Evolutionary conservation across 2,113 vertebrate species (phyloP), one percentile per base, ranked within the genome.

Genomic region (Tetraodon nigroviridis): DNA sequence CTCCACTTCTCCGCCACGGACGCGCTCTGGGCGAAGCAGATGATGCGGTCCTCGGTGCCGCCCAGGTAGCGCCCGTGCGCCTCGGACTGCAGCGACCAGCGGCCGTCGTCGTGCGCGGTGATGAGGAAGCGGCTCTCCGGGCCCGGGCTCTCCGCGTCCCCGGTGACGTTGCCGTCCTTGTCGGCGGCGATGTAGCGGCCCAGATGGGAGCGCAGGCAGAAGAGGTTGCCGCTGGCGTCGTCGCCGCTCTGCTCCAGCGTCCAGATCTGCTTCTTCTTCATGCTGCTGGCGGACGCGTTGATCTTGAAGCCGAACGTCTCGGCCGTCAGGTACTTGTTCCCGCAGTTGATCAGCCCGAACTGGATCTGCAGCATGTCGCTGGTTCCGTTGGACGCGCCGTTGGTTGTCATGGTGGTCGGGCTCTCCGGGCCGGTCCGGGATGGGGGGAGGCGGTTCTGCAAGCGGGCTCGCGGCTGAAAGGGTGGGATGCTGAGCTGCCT

Each of bases 191-290:
- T 95, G 93, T 97, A 99, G 20, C 97, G 92, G 84, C 96, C 96
- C 87, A 99, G 91, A 82, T 99, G 97, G 78, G 95, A 98, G 58
- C 91, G 91, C 58, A 99, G 90, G 76, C 90, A 88, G 73, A 98
- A 96, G 6, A 92, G 92, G 60, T 91, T 91, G 1, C 90, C 92
- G 79, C 76, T 90, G 59, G 92, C 77, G 44, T 93, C 93, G 37
- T 94, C 94, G 10, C 92, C 92, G 69, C 93, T 90, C 86, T 94
- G 94, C 90, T 98, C 96, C 92, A 99, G 91, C 11, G 95, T 97
- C 96, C 96, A 99, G 88, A 98, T 97, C 90, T 99, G 96, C 90
- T 99, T 99, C 90, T 98, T 98, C 90, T 99, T 99, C 92, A 99
- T 91, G 90, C 93, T 96, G 61, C 89, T 87, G 65, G 94, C 96